phyloP scores from a whole-genome alignment of 1,140 invertebrate species.

The Dreissena rostriformis region DNA sequence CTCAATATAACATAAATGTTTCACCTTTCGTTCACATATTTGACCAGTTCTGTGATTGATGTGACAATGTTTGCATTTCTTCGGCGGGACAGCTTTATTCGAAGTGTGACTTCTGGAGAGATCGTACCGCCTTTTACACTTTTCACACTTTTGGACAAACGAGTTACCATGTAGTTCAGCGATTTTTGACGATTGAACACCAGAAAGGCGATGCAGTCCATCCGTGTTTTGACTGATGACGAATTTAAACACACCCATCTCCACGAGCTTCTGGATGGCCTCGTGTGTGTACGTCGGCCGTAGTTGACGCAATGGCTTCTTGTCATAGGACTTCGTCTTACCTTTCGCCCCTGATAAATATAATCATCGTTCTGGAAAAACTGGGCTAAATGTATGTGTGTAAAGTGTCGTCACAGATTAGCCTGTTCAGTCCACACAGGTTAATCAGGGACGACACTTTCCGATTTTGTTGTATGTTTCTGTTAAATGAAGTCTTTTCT shows the following conservation, averaged over 20 bases:
- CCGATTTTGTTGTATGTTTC: no score
- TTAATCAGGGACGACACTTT: no score
- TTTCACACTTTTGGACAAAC: constrained; percentile 91
- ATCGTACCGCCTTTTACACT: constrained; percentile 84
- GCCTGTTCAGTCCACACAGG: no score
- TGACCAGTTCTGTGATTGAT: constrained; percentile 64
- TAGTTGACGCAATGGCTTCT: neutral
- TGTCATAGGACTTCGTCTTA: neutral
- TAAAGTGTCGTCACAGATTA: no score
- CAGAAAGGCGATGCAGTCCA: constrained; percentile 93
- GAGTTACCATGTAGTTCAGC: constrained; percentile 90
- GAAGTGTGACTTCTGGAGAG: constrained; percentile 15
- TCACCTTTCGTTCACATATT: constrained; percentile 57
- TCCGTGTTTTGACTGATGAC: constrained; percentile 89
- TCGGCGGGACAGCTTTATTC: constrained; percentile 38
- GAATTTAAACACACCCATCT: constrained; percentile 66
- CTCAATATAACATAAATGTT: no score
- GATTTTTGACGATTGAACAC: constrained; percentile 88
- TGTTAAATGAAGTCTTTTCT: no score
- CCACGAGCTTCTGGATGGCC: constrained; percentile 66
- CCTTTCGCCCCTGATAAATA: constrained; percentile 6
- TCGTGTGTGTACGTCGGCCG: constrained; percentile 72
- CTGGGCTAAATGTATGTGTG: no score
- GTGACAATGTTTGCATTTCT: constrained; percentile 57
- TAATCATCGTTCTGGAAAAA: no score